Percentiles rank a stretch among this genome's conserved stretches.
phyloP scores from a whole-genome alignment of 2,888 invertebrate genomes.

The Eilema caniola region DNA sequence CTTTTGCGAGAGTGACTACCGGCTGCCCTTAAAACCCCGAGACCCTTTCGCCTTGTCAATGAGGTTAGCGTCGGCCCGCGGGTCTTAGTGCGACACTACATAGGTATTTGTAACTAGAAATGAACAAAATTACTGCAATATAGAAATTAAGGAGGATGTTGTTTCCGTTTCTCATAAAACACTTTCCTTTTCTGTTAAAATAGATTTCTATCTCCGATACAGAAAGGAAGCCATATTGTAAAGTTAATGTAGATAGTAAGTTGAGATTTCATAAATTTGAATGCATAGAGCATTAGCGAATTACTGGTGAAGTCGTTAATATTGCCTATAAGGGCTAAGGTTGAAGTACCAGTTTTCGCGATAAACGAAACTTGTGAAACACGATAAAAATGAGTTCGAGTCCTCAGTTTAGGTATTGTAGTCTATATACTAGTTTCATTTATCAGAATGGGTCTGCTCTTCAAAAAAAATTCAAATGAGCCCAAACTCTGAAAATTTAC shows the following conservation, averaged over 20 bases:
- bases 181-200: neutral
- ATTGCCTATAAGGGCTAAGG: constrained; percentile 26
- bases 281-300: constrained; percentile 35
- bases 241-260: constrained; percentile 31
- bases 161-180: neutral
- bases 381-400: too few species aligned
- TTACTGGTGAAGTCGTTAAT: constrained; percentile 18
- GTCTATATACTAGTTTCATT: too few species aligned
- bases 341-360: constrained; percentile 27
- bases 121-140: neutral
- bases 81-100: too few species aligned
- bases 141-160: neutral
- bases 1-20: too few species aligned
- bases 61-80: too few species aligned
- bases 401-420: too few species aligned
- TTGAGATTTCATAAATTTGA: constrained; percentile 44
- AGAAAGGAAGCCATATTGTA: constrained; percentile 28
- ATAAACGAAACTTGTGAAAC: neutral
- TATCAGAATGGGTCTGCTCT: too few species aligned
- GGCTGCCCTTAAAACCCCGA: too few species aligned
- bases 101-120: too few species aligned
- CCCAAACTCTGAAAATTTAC: too few species aligned
- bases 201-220: neutral
- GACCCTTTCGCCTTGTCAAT: too few species aligned
- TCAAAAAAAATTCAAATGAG: too few species aligned